Evolutionary conservation across 2,888 invertebrate species (phyloP), one percentile per base, ranked within the genome.

Genomic region (Baronia brevicornis): DNA sequence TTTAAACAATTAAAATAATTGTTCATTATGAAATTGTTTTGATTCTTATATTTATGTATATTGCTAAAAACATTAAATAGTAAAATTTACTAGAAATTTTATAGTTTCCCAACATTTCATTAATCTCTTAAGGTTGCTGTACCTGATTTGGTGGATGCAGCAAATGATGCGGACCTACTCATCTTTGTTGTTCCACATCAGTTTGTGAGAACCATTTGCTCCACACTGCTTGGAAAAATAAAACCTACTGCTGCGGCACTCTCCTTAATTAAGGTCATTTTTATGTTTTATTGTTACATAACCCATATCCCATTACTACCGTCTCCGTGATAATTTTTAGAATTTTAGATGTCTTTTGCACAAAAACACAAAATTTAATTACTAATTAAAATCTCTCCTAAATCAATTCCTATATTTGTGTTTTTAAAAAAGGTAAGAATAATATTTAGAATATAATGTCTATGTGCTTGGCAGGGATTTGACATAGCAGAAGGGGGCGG

Each of bases 161-260:
- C 95, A 5, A 90, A 91, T 60, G 94, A 94, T 65, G 96, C 97
- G 0, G 98, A 99, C 69, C 90, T 98, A 47, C 87, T 98, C 15
- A 92, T 99, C 44, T 98, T 98, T 72, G 98, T 99, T 21, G 90
- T 98, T 14, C 98, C 98, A 13, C 98, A 99, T 86, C 98, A 98
- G 84, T 98, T 98, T 70, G 93, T 98, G 40, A 87, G 91, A 39
- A 91, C 91, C 34, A 87, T 97, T 60, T 97, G 97, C 74, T 89
- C 91, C 34, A 91, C 92, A 30, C 84, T 99, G 31, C 71, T 88
- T 24, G 98, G 97, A 32, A 94, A 93, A 73, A 92, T 98, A 43
- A 98, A 98, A 73, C 88, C 94, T 6, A 91, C 89, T 24, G 97
- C 97, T 1, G 88, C 96, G 45, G 98, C 94, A 17, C 87, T 99